Evolutionary conservation across 2,888 invertebrate species (phyloP).

Genomic region (Entomobrya multifasciata): DNA sequence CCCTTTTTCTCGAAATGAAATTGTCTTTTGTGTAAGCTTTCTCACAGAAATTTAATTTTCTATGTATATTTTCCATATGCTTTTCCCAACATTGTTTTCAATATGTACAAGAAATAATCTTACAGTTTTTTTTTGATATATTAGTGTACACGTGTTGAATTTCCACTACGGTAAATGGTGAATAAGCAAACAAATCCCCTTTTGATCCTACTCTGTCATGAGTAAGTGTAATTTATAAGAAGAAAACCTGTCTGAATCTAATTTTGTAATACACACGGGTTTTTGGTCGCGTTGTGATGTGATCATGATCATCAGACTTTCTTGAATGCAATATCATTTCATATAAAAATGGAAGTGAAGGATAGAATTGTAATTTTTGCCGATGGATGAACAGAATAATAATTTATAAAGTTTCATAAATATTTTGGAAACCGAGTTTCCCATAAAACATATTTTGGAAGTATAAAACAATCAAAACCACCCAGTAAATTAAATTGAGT

Average conservation of each 20-base stretch:
- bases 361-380: constrained; percentile 14
- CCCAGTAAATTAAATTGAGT: not conserved
- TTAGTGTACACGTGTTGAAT: too few relatives aligned
- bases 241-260: constrained; percentile 39
- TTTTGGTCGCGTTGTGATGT: too few relatives aligned
- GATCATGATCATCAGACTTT: constrained; percentile 20
- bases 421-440: too few relatives aligned
- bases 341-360: constrained; percentile 14
- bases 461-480: not conserved
- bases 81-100: constrained; percentile 1
- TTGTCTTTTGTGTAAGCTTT: not conserved
- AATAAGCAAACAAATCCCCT: constrained; percentile 42
- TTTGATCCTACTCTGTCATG: constrained; percentile 57
- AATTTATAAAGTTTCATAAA: too few relatives aligned
- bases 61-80: constrained; percentile 4
- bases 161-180: too few relatives aligned
- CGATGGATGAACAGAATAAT: not conserved
- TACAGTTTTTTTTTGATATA: too few relatives aligned
- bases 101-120: too few relatives aligned
- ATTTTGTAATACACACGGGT: not conserved
- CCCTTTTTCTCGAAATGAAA: not conserved
- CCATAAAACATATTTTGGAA: not conserved
- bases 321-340: not conserved
- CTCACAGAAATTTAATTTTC: constrained; percentile 36
- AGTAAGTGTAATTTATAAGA: constrained; percentile 45